Base-by-base conservation (phyloP, 2,113 vertebrate species). In the Spheniscus mendiculus region DNA sequence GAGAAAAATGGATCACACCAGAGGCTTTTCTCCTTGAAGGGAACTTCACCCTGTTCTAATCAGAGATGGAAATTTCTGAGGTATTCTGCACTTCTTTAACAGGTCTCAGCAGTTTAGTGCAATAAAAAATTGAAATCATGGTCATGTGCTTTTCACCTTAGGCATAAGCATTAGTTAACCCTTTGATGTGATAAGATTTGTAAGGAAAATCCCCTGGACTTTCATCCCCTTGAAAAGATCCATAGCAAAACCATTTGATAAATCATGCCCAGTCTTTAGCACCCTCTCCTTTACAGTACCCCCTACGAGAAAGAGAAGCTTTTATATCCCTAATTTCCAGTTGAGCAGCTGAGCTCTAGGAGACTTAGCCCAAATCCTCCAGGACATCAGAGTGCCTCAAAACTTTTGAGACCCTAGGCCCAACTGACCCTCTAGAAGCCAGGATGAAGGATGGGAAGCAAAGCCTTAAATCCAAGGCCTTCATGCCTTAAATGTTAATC, bases 1-100 rank as follows among this genome's bases (percentile, higher is more conserved):
- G 73, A 89, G 88, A 59, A 94, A 95, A 94, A 93, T 12, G 53
- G 77, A 84, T 81, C 77, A 50, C 65, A 82, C 40, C 38, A 56
- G 40, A 69, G 36, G 25, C 73, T 52, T 91, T 93, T 96, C 83
- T 95, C 91, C 97, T 96, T 95, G 83, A 95, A 71, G 69, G 87
- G 52, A 71, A 79, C 30, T 87, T 87, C 23, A n/a, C 40, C 25
- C 44, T 42, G 25, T 87, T 73, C 65, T 89, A 59, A 91, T 90
- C 40, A 56, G 83, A 63, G 73, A 82, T 69, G 59, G 72, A 82
- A 79, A 76, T 89, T 94, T 89, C 72, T 95, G 50, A 84, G 40
- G 40, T 56, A 29, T 73, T 89, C 47, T 61, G 49, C 36, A 34
- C 12, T 71, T 85, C 73, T 93, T 85, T 61, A 63, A 87, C 50